These are phyloP conservation scores for Staurois parvus DNA, from an alignment of 2,797 vertebrate genomes.

Conservation along the genomic window DNA sequence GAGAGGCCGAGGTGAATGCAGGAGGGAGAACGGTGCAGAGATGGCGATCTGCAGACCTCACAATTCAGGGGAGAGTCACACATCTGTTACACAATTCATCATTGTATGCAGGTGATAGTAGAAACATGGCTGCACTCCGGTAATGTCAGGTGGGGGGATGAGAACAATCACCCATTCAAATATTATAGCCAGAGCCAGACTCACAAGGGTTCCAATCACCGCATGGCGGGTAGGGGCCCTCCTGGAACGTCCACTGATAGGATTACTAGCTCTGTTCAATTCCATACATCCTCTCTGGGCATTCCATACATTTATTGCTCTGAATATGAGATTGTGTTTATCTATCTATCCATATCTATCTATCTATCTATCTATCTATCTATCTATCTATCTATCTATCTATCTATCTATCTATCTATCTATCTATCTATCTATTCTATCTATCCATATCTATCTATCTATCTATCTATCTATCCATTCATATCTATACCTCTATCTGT, in stretches of 20 bases:
- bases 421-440: not conserved
- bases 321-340: no score
- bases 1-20: not conserved
- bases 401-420: not conserved
- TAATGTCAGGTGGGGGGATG: no score
- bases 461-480: not conserved
- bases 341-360: not conserved
- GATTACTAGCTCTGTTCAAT: no score
- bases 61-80: not conserved
- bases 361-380: not conserved
- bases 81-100: slow-evolving; percentile 73
- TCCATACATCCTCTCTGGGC: no score
- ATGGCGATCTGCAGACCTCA: not conserved
- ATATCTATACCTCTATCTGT: not conserved
- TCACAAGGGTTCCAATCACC: not conserved
- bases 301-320: no score
- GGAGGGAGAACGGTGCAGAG: not conserved
- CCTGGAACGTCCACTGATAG: not conserved
- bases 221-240: not conserved
- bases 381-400: not conserved
- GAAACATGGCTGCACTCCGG: slow-evolving; percentile 65
- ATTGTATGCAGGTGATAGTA: slow-evolving; percentile 64
- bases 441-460: not conserved
- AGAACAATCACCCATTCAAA: no score
- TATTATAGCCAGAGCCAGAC: no score